A percentile compares a stretch with the other conserved stretches of the same genome.
Conservation (phyloP, 2,113 vertebrate species). For the Cyanoderma ruficeps region DNA sequence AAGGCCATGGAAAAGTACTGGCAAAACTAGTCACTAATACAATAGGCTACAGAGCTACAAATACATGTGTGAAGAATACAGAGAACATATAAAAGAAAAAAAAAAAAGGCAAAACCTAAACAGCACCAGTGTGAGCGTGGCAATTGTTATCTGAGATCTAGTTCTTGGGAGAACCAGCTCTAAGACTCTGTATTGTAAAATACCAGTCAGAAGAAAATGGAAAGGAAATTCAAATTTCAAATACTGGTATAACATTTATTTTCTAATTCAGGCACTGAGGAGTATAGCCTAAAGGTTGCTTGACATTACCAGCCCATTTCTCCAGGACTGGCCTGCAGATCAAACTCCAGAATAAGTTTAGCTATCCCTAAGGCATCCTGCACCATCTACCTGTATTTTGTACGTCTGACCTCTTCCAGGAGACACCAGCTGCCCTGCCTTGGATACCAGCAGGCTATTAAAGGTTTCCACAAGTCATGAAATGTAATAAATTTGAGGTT, state of each 20-base stretch:
- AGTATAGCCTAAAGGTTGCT: background rate
- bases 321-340: background rate
- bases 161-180: background rate
- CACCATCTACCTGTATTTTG: background rate
- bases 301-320: too few species aligned
- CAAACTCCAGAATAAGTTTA: background rate
- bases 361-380: background rate
- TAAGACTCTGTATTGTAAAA: background rate
- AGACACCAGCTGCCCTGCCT: background rate
- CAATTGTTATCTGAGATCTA: background rate
- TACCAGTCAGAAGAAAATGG: background rate
- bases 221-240: background rate
- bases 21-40: background rate
- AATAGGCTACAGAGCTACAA: background rate
- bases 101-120: background rate
- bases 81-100: background rate
- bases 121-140: rapidly evolving
- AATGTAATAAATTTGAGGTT: background rate
- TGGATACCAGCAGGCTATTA: background rate
- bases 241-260: background rate
- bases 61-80: background rate
- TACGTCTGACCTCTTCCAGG: background rate
- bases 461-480: background rate
- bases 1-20: too few species aligned
- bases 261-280: background rate